These are phyloP conservation scores for Pollenia amentaria DNA, from an alignment of 2,888 invertebrate genomes.

Conservation along the genomic window DNA sequence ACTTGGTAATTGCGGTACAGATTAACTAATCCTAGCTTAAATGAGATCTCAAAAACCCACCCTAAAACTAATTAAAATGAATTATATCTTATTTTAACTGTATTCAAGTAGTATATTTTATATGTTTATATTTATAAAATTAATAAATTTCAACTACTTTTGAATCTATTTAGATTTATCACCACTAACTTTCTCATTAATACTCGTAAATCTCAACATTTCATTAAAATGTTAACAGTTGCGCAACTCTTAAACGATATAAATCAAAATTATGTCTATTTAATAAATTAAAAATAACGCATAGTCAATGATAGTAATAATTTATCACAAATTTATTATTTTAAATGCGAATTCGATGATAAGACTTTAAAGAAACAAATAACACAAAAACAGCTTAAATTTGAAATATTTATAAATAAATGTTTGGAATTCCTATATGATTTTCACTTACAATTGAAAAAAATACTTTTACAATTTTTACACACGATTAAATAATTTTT, in stretches of 20 bases:
- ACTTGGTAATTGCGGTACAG: too few species aligned
- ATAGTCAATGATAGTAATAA: constrained; percentile 40
- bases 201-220: constrained; percentile 10
- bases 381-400: constrained; percentile 16
- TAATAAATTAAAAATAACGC: constrained; percentile 61
- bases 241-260: constrained; percentile 42
- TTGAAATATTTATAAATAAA: constrained; percentile 38
- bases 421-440: constrained; percentile 28
- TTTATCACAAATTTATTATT: constrained; percentile 57
- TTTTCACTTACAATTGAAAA: neutral
- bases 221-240: constrained; percentile 69
- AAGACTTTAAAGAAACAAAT: constrained; percentile 39
- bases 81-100: too few species aligned
- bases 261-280: constrained; percentile 73
- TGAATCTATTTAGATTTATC: constrained; percentile 36
- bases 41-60: too few species aligned
- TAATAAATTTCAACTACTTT: neutral
- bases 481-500: constrained; percentile 81
- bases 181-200: neutral
- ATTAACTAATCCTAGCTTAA: too few species aligned
- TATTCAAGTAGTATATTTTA: too few species aligned
- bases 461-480: constrained; percentile 75
- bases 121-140: neutral
- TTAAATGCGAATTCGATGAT: constrained; percentile 41
- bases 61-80: too few species aligned